A percentile compares a stretch with the other conserved stretches of the same genome.
phyloP scores from a whole-genome alignment of 2,888 invertebrate species.

The Catocala sponsa region DNA sequence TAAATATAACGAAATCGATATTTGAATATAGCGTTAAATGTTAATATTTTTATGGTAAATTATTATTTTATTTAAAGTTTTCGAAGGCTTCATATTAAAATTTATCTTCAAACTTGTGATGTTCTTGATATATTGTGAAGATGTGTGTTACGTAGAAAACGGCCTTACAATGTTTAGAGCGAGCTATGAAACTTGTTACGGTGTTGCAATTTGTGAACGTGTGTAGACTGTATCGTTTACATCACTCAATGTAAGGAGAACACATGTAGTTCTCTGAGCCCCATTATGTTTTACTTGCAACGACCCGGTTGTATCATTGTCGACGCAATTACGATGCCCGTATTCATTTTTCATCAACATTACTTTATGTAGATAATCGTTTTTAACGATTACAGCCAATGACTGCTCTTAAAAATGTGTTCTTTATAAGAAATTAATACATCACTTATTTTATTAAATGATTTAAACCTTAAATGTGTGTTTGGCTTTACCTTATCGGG shows the following conservation, averaged over 20 bases:
- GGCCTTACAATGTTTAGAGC: slow-evolving; percentile 63
- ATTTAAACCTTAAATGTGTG: slow-evolving; percentile 69
- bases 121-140: slow-evolving; percentile 62
- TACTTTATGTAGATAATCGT: slow-evolving; percentile 54
- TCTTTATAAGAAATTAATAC: slow-evolving; percentile 83
- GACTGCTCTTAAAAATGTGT: slow-evolving; percentile 84
- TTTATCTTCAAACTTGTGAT: slow-evolving; percentile 64
- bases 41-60: slow-evolving; percentile 73
- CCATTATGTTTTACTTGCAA: slow-evolving; percentile 60
- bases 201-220: slow-evolving; percentile 49
- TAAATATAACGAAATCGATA: slow-evolving; percentile 69
- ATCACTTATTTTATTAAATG: slow-evolving; percentile 88
- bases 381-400: slow-evolving; percentile 68
- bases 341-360: slow-evolving; percentile 36
- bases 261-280: slow-evolving; percentile 42
- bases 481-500: slow-evolving; percentile 29
- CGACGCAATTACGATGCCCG: slow-evolving; percentile 26
- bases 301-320: slow-evolving; percentile 34
- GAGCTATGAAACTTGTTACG: slow-evolving; percentile 51
- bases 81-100: slow-evolving; percentile 66
- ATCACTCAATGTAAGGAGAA: slow-evolving; percentile 22
- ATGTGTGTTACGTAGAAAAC: slow-evolving; percentile 67
- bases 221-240: slow-evolving; percentile 31
- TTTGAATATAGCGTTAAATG: slow-evolving; percentile 74
- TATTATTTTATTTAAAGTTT: slow-evolving; percentile 57